Base-by-base conservation (phyloP, 2,113 vertebrate genomes). In the Ailurus styani region DNA sequence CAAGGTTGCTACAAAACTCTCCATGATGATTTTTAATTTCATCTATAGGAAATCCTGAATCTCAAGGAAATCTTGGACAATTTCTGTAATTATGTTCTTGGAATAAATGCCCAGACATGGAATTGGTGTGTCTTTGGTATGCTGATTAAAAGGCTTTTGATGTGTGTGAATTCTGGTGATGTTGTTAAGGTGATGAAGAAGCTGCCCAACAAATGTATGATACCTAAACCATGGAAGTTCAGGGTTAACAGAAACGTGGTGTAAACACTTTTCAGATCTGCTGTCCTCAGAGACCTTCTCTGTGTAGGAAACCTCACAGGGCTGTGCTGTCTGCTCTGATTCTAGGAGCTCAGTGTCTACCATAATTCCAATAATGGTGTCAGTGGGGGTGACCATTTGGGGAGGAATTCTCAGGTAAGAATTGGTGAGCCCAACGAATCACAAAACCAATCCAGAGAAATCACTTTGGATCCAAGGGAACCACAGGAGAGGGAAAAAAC, bases 11-110 rank as follows among this genome's bases (percentile, higher is more conserved):
- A 47, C 2, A 60, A 87, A 97, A 93, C 4, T 93, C 70, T 91
- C 89, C 1, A 6, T 73, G n/a, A 55, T 91, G 42, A 6, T 82
- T 85, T 93, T 92, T 84, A 94, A 70, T 13, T 68, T 94, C n/a
- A 82, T 75, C 29, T 93, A 68, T 85, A 87, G 57, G 15, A 95
- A 95, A 85, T 84, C 29, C 42, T 95, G 45, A 66, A 82, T 82
- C n/a, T 92, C 73, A 94, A 83, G 64, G 20, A 97, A 93, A 85
- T 85, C 37, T 57, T 95, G 54, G 45, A 66, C 29, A 86, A 55
- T n/a, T 78, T 89, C 27, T 15, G 82, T 87, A 23, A 81, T 64
- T 91, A 37, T 95, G 95, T 95, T 94, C 81, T 90, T 72, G 94
- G 34, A 15, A 60, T 79, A 95, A 91, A 88, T 73, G 72, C 15